Base-by-base conservation (phyloP, 2,888 invertebrate species). In the Smittia sp. region DNA sequence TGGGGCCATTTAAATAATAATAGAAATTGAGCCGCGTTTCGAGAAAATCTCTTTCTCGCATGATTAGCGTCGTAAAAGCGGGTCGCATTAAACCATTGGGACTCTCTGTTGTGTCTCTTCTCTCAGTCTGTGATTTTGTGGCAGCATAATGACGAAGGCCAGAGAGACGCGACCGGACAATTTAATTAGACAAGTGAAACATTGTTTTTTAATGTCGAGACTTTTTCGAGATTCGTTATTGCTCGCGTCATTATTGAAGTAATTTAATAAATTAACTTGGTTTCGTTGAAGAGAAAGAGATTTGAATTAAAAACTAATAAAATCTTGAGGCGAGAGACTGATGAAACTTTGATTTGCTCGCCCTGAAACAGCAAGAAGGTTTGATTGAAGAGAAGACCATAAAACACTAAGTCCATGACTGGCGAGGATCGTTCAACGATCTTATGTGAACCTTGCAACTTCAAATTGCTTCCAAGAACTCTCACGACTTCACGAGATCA, bases 1-100 rank as follows among this genome's bases (percentile, higher is more conserved):
- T 69, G 69, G 46, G 69, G 69, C 69, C 24, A 69, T 69, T 58
- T 58, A 58, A 58, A 58, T 58, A 58, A 58, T 58, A 58, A 22
- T 22, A 58, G 18, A 22, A 58, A 58, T 7, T n/a, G 58, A 7
- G 18, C 46, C n/a, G 58, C 58, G n/a, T 58, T 58, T 58, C 58
- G 18, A 22, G 22, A 22, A 58, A 58, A 58, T 58, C 58, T 58
- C 58, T 58, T 58, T 58, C 58, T 58, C 58, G 58, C 58, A 58
- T 58, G 58, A 58, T 58, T 58, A 58, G 22, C 58, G 58, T 58
- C 58, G 58, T 58, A 58, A 58, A 58, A 22, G 58, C 58, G 22
- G 22, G 58, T 58, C 58, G 58, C 58, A 58, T 58, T 58, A 58
- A 32, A n/a, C 58, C n/a, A 58, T 58, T 58, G 58, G n/a, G 58